Evolutionary conservation across 2,888 invertebrate genomes (phyloP).

Genomic region (Stomorhina lunata): DNA sequence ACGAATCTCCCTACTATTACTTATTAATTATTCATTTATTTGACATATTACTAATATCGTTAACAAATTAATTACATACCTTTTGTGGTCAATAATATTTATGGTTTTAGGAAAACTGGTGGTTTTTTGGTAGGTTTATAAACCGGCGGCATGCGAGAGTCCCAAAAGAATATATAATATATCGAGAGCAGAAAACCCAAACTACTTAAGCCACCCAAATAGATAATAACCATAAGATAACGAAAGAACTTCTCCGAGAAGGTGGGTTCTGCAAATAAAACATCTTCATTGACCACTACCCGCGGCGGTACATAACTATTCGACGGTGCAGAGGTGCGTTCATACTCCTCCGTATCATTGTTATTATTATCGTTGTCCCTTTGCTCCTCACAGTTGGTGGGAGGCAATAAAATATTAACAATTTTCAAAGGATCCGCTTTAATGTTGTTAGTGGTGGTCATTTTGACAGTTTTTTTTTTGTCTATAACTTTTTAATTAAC

Average conservation of each 20-base stretch:
- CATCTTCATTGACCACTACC: conserved; percentile 68
- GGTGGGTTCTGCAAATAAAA: conserved; percentile 71
- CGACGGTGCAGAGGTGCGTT: neutral
- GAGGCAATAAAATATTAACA: conserved; percentile 41
- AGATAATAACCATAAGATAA: conserved; percentile 75
- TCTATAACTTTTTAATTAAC: neutral
- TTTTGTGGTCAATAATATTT: neutral
- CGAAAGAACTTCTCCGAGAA: conserved; percentile 75
- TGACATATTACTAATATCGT: neutral
- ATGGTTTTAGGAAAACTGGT: conserved; percentile 57
- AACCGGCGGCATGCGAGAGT: conserved; percentile 79
- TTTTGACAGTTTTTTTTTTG: neutral
- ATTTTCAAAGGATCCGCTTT: conserved; percentile 46
- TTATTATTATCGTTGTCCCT: neutral
- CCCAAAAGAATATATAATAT: conserved; percentile 79
- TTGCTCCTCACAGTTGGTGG: neutral
- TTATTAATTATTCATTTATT: neutral
- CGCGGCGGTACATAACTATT: conserved; percentile 52
- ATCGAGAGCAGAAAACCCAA: conserved; percentile 77
- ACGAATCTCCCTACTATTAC: neutral
- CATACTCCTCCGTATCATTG: conserved; percentile 4
- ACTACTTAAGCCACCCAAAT: conserved; percentile 77
- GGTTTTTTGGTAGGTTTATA: conserved; percentile 75
- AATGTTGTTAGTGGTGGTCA: neutral
- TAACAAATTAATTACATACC: neutral